Conservation (phyloP, 2,113 vertebrate species). For the Neolamprologus kungweensis region DNA sequence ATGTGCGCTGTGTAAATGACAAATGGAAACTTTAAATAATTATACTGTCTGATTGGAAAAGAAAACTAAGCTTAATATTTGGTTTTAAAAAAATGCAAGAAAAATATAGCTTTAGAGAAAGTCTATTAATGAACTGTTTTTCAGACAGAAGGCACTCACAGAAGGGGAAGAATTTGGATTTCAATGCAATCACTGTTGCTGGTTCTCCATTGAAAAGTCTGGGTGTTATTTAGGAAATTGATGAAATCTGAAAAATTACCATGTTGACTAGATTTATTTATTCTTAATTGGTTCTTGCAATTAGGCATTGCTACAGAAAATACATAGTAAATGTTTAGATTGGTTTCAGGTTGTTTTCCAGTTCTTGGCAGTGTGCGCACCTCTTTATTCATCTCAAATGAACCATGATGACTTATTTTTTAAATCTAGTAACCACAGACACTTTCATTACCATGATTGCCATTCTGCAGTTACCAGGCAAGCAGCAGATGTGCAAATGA, state of each 20-base stretch:
- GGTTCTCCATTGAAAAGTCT: not conserved
- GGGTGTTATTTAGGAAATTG: slow-evolving; percentile 24
- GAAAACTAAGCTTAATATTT: not conserved
- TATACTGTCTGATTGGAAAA: not conserved
- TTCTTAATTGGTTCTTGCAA: slow-evolving; percentile 60
- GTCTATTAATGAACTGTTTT: not conserved
- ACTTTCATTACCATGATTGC: not conserved
- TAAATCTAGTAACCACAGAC: not conserved
- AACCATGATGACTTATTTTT: not conserved
- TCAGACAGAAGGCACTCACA: not conserved
- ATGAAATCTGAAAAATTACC: slow-evolving; percentile 59
- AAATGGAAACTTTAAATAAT: not conserved
- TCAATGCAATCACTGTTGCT: not conserved
- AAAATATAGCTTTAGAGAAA: not conserved
- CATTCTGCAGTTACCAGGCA: not conserved
- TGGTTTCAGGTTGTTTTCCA: not conserved
- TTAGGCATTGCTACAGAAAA: slow-evolving; percentile 36
- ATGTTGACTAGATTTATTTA: slow-evolving; percentile 51
- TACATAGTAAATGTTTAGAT: slow-evolving; percentile 3
- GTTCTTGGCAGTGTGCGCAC: not conserved
- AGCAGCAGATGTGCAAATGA: not conserved
- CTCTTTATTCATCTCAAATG: not conserved
- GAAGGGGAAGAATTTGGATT: not conserved
- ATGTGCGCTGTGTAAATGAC: not conserved
- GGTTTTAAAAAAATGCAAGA: not conserved